A percentile compares a stretch with the other conserved stretches of the same genome.
phyloP scores from a whole-genome alignment of 2,888 invertebrate genomes.

The Caenorhabditis zanzibari region DNA sequence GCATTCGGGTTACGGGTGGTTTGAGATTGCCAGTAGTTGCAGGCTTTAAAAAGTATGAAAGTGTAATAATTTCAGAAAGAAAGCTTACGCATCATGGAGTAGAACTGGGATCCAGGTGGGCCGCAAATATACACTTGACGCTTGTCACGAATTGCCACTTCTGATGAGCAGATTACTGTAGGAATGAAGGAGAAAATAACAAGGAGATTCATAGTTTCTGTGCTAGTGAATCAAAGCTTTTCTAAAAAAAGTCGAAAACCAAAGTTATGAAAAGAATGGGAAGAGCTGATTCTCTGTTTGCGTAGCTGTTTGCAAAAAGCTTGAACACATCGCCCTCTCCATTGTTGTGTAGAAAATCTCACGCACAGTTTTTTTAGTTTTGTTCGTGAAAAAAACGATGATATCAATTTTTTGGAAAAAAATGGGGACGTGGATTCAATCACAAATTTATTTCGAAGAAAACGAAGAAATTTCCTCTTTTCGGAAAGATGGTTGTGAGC shows the following conservation, averaged over 20 bases:
- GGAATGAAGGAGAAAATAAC: constrained; percentile 16
- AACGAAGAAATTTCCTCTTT: constrained; percentile 25
- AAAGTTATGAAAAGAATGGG: constrained; percentile 19
- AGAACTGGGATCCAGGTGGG: constrained; percentile 63
- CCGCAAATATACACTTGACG: constrained; percentile 69
- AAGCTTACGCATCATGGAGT: constrained; percentile 65
- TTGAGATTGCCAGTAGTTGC: constrained; percentile 48
- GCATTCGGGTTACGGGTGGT: constrained; percentile 39
- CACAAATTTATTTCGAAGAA: constrained; percentile 31
- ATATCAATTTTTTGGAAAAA: constrained; percentile 12
- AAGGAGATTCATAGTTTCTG: constrained; percentile 23
- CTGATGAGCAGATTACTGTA: constrained; percentile 18
- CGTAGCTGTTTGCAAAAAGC: constrained; percentile 43
- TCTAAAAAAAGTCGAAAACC: neutral
- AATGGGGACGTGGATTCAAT: neutral
- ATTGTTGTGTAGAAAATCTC: constrained; percentile 29
- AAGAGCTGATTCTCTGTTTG: constrained; percentile 35
- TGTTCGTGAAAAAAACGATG: constrained; percentile 23
- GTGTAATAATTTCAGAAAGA: neutral
- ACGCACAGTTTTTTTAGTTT: too few species aligned
- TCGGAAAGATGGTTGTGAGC: constrained; percentile 42
- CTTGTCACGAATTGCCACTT: constrained; percentile 40
- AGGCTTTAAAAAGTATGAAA: constrained; percentile 59
- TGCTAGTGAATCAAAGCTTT: neutral
- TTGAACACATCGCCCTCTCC: constrained; percentile 46